A percentile compares a stretch with the other conserved stretches of the same genome.
These are phyloP conservation scores for Erpetoichthys calabaricus DNA, from an alignment of 2,797 vertebrate species.

Conservation along the genomic window DNA sequence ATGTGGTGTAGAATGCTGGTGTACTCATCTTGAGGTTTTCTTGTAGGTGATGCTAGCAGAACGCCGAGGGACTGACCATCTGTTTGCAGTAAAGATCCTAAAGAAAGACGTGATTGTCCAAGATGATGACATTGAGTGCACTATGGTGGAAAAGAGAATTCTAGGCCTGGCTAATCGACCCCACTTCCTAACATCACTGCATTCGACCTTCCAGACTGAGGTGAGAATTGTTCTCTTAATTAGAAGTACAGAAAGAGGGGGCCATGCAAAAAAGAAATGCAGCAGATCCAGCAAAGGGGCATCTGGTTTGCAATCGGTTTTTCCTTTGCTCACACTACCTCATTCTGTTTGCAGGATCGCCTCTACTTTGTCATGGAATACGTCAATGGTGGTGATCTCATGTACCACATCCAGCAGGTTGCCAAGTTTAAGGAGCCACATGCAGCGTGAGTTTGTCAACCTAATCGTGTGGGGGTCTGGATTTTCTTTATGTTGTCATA, in stretches of 20 bases:
- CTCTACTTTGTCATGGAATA: slow-evolving; percentile 83
- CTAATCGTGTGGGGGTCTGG: background rate
- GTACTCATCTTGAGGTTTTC: background rate
- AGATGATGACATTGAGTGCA: slow-evolving; percentile 82
- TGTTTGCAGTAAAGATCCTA: slow-evolving; percentile 79
- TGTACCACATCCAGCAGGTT: slow-evolving; percentile 88
- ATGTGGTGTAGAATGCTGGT: background rate
- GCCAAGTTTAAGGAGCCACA: slow-evolving; percentile 89
- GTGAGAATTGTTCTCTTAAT: slow-evolving; percentile 38
- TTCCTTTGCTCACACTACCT: background rate
- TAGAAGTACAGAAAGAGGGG: slow-evolving; percentile 23
- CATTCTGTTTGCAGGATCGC: slow-evolving; percentile 30
- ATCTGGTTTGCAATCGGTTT: background rate
- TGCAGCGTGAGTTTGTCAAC: slow-evolving; percentile 59
- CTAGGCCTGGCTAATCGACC: slow-evolving; percentile 61
- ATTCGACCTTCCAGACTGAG: slow-evolving; percentile 77
- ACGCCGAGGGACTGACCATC: slow-evolving; percentile 61
- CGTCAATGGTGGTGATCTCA: slow-evolving; percentile 79
- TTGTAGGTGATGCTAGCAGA: slow-evolving; percentile 77
- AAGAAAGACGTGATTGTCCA: slow-evolving; percentile 87
- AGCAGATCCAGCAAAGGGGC: slow-evolving; percentile 18
- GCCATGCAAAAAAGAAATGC: slow-evolving; percentile 18
- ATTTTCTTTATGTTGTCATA: too few relatives aligned
- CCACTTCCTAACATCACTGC: slow-evolving; percentile 77
- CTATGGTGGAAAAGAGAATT: slow-evolving; percentile 76